Conservation (phyloP, 2,888 invertebrate genomes). For the Tortricodes alternella region DNA sequence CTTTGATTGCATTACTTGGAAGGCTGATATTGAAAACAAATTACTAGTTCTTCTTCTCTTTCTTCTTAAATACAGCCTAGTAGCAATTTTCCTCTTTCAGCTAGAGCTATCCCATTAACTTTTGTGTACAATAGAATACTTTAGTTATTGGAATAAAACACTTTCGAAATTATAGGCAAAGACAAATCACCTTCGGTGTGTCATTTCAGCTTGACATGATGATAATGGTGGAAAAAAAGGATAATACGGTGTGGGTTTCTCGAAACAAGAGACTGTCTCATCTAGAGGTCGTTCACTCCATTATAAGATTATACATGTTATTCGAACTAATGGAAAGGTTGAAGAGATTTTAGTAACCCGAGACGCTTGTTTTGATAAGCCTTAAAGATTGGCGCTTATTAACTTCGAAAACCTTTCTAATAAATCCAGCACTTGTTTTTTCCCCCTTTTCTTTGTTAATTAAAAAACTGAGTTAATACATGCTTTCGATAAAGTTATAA, state of each 20-base stretch:
- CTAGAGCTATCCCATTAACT: too few species aligned
- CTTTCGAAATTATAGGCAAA: constrained; percentile 4
- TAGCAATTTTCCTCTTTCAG: too few species aligned
- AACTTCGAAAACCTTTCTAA: not conserved
- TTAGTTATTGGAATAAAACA: too few species aligned
- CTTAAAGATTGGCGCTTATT: not conserved
- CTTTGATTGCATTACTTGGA: too few species aligned
- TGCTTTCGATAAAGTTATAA: not conserved
- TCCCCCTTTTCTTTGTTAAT: too few species aligned
- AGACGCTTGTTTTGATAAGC: constrained; percentile 22
- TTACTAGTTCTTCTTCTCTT: too few species aligned
- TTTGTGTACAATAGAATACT: too few species aligned
- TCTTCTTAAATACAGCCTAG: too few species aligned
- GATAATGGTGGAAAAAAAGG: constrained; percentile 14
- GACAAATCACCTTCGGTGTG: constrained; percentile 15
- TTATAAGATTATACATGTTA: constrained; percentile 45
- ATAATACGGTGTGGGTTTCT: constrained; percentile 8
- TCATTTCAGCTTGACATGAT: constrained; percentile 9
- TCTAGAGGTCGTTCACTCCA: constrained; percentile 39
- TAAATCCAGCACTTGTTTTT: not conserved
- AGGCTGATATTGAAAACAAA: too few species aligned
- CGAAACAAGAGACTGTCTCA: constrained; percentile 12
- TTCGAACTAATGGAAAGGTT: constrained; percentile 34
- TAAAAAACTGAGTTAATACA: too few species aligned
- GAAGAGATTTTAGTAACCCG: constrained; percentile 20